Evolutionary conservation across 2,888 invertebrate species (phyloP).

Genomic region (Malacosoma neustria): DNA sequence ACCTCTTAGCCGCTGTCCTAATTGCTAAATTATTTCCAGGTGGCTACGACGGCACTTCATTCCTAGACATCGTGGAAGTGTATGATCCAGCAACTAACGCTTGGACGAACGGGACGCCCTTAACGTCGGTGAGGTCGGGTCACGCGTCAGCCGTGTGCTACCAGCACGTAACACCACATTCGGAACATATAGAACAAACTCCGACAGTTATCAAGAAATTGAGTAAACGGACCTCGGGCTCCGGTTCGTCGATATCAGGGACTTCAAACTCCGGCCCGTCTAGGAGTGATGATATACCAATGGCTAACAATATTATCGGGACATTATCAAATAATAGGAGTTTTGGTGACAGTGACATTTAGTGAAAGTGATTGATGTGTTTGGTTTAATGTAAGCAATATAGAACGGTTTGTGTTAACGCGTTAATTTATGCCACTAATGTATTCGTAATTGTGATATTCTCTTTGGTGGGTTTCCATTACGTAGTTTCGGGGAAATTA

Average conservation of each 20-base stretch:
- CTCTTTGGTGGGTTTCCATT: no score
- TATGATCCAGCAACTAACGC: slow-evolving; percentile 85
- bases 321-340: slow-evolving; percentile 40
- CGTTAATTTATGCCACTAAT: no score
- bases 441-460: no score
- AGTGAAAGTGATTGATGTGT: slow-evolving; percentile 16
- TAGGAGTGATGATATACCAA: slow-evolving; percentile 42
- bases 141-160: slow-evolving; percentile 94
- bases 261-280: slow-evolving; percentile 11
- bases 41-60: slow-evolving; percentile 91
- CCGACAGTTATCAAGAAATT: slow-evolving; percentile 28
- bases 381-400: no score
- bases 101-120: slow-evolving; percentile 85
- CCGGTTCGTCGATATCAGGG: slow-evolving; percentile 10
- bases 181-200: slow-evolving; percentile 20
- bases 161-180: slow-evolving; percentile 76
- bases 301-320: slow-evolving; percentile 53
- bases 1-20: no score
- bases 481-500: no score
- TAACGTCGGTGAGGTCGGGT: slow-evolving; percentile 91
- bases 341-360: slow-evolving; percentile 20
- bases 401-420: no score
- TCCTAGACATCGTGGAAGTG: slow-evolving; percentile 90
- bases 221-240: slow-evolving; percentile 20
- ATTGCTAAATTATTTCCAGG: no score